Conservation (phyloP, 2,113 vertebrate genomes). For the Coptodon rendalli region DNA sequence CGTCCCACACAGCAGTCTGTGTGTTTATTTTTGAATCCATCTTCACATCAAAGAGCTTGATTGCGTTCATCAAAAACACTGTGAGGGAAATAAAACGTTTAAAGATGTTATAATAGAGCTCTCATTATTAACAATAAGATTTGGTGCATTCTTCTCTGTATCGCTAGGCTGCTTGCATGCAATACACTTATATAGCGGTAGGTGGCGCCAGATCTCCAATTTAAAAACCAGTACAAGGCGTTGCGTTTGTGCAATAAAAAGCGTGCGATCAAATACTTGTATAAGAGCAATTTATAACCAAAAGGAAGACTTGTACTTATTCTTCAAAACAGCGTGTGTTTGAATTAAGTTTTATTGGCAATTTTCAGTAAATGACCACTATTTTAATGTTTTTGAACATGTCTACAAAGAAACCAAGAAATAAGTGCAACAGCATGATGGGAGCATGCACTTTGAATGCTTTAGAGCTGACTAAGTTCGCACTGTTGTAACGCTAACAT, state of each 20-base stretch:
- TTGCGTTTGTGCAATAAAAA: background rate
- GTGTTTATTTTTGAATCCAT: background rate
- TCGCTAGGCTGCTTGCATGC: background rate
- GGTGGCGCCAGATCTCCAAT: slow-evolving; percentile 7
- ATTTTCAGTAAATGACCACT: too few species aligned
- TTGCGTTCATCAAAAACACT: background rate
- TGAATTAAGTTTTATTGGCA: background rate
- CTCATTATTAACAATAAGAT: background rate
- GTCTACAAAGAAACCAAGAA: background rate
- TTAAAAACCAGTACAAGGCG: background rate
- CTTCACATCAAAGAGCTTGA: background rate
- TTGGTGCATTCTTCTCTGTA: background rate
- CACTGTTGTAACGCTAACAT: background rate
- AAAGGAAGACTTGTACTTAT: background rate
- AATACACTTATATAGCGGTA: background rate
- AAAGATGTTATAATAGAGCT: background rate
- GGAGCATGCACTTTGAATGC: background rate
- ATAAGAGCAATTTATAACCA: background rate
- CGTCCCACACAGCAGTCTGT: background rate
- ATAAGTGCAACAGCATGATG: background rate
- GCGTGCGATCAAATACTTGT: background rate
- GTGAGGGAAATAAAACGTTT: background rate
- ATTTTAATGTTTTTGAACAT: background rate
- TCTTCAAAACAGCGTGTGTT: background rate
- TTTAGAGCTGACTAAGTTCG: background rate